Conservation (phyloP, 2,797 vertebrate species). For the Microctenopoma stevenorrisi region DNA sequence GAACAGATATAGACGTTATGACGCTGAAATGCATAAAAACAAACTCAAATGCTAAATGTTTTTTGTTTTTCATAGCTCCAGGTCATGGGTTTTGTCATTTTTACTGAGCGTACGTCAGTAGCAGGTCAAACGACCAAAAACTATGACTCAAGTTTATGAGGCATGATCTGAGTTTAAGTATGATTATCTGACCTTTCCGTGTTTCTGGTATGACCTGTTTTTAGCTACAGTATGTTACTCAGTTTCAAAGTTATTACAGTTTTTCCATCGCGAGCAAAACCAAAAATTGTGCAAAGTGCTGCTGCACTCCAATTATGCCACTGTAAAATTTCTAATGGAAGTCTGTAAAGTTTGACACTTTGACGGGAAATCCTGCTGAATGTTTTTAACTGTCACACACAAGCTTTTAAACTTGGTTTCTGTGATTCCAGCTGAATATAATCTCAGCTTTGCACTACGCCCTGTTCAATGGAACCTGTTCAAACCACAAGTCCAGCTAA, state of each 20-base stretch:
- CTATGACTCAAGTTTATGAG: too few relatives aligned
- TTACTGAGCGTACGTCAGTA: too few relatives aligned
- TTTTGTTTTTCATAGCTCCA: too few relatives aligned
- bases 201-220: not conserved
- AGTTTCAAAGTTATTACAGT: not conserved
- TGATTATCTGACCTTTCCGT: not conserved
- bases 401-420: not conserved
- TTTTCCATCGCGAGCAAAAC: not conserved
- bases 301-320: not conserved
- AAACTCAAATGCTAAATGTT: too few relatives aligned
- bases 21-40: too few relatives aligned
- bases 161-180: too few relatives aligned
- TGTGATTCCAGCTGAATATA: not conserved
- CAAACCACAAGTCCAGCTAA: not conserved
- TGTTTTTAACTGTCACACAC: constrained; percentile 2
- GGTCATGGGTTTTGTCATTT: too few relatives aligned
- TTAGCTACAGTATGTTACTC: not conserved
- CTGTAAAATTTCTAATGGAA: not conserved
- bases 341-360: not conserved
- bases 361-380: constrained; percentile 2
- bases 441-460: not conserved
- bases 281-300: not conserved
- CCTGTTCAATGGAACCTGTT: constrained; percentile 3
- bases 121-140: too few relatives aligned
- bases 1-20: too few relatives aligned